Percentiles rank a stretch among this genome's conserved stretches.
Conservation (phyloP, 2,113 vertebrate genomes). For the Pachypanchax playfairii region DNA sequence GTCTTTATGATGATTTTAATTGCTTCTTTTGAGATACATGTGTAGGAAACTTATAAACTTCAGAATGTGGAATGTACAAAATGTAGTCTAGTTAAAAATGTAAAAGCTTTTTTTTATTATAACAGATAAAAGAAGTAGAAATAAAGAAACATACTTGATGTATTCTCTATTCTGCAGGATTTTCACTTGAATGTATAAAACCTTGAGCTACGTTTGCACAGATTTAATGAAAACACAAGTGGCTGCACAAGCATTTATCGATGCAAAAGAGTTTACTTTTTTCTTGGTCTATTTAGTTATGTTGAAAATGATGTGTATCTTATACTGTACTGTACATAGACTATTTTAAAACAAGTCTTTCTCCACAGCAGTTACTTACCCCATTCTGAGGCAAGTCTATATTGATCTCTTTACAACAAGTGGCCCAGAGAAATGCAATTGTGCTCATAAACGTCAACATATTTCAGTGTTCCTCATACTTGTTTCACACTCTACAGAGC, state of each 20-base stretch:
- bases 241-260: neutral
- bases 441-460: conserved; percentile 61
- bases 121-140: too few relatives aligned
- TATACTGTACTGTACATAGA: neutral
- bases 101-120: too few relatives aligned
- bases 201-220: neutral
- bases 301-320: neutral
- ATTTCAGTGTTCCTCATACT: conserved; percentile 55
- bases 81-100: neutral
- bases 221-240: neutral
- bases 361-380: conserved; percentile 23
- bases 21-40: neutral
- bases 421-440: conserved; percentile 64
- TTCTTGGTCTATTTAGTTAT: neutral
- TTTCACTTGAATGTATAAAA: neutral
- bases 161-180: neutral
- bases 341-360: conserved; percentile 33
- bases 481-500: conserved; percentile 69
- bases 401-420: conserved; percentile 69
- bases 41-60: neutral
- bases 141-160: too few relatives aligned
- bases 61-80: neutral
- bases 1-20: neutral
- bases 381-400: conserved; percentile 35
- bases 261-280: neutral